A percentile compares a stretch with the other conserved stretches of the same genome.
Evolutionary conservation across 2,888 invertebrate species (phyloP).

Genomic region (Drosophila sordidapex): DNA sequence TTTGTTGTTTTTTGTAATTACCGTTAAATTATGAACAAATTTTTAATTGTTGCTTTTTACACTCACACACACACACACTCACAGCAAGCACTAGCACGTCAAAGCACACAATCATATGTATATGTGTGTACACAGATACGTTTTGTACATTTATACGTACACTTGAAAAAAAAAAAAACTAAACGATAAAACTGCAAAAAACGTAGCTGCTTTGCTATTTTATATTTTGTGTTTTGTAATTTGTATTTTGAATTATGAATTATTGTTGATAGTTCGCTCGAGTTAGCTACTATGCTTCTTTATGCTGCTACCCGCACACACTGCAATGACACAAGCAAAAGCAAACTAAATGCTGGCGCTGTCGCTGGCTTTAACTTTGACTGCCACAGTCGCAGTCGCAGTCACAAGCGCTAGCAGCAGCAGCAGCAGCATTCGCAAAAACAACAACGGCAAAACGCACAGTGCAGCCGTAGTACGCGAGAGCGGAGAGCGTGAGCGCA

Average conservation of each 20-base stretch:
- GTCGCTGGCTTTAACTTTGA: constrained; percentile 59
- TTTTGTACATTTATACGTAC: constrained; percentile 18
- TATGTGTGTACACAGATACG: neutral
- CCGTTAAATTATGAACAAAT: constrained; percentile 41
- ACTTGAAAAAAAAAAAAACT: constrained; percentile 60
- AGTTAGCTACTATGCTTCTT: constrained; percentile 44
- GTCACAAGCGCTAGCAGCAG: constrained; percentile 29
- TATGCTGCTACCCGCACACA: constrained; percentile 72
- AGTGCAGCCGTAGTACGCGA: constrained; percentile 51
- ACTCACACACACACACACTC: constrained; percentile 5
- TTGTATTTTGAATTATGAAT: constrained; percentile 30
- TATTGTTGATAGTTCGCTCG: constrained; percentile 35
- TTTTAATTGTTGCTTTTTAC: constrained; percentile 12
- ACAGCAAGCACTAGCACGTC: constrained; percentile 11
- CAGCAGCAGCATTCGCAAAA: constrained; percentile 62
- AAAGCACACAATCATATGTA: constrained; percentile 4
- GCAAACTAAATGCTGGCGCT: constrained; percentile 71
- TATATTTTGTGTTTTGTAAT: constrained; percentile 18
- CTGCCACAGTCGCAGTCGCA: constrained; percentile 45
- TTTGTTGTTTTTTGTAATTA: constrained; percentile 30
- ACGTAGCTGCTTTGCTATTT: constrained; percentile 22
- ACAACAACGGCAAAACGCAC: constrained; percentile 55
- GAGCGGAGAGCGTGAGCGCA: constrained; percentile 60
- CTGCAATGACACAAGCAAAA: constrained; percentile 79
- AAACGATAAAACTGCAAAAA: constrained; percentile 28